Evolutionary conservation across 1,140 invertebrate species (phyloP).

Genomic region (Frieseomelitta varia): DNA sequence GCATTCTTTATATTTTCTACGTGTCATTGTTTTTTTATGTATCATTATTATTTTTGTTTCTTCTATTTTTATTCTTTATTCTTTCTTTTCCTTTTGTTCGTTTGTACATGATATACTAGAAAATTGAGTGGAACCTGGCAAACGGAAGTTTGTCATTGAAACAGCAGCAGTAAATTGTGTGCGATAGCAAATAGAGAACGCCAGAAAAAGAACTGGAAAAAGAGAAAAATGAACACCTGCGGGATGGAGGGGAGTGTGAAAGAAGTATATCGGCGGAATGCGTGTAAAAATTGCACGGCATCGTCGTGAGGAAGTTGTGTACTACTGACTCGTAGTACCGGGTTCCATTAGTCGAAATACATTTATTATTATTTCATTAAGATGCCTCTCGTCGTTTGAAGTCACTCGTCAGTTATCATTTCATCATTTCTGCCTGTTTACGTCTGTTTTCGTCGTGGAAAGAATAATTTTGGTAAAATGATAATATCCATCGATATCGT

Average conservation of each 20-base stretch:
- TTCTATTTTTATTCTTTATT: too few species aligned
- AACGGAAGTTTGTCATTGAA: background rate
- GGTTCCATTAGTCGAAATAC: constrained; percentile 14
- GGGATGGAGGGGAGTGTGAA: background rate
- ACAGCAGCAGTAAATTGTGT: background rate
- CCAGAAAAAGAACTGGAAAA: background rate
- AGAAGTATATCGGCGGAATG: background rate
- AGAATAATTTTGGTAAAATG: too few species aligned
- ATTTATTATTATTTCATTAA: constrained; percentile 28
- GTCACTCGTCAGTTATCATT: background rate
- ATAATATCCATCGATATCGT: too few species aligned
- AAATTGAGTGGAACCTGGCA: background rate
- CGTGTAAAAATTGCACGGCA: constrained; percentile 9
- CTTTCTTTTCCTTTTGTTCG: too few species aligned
- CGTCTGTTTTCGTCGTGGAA: background rate
- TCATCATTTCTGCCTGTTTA: too few species aligned
- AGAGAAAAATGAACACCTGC: background rate
- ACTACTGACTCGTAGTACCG: background rate
- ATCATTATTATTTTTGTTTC: too few species aligned
- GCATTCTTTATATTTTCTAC: too few species aligned
- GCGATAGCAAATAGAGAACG: background rate
- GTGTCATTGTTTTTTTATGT: background rate
- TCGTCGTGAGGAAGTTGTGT: constrained; percentile 13
- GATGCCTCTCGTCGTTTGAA: constrained; percentile 1
- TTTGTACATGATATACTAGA: background rate